These are phyloP conservation scores for Andricus curvator DNA, from an alignment of 2,888 invertebrate genomes.

Conservation along the genomic window DNA sequence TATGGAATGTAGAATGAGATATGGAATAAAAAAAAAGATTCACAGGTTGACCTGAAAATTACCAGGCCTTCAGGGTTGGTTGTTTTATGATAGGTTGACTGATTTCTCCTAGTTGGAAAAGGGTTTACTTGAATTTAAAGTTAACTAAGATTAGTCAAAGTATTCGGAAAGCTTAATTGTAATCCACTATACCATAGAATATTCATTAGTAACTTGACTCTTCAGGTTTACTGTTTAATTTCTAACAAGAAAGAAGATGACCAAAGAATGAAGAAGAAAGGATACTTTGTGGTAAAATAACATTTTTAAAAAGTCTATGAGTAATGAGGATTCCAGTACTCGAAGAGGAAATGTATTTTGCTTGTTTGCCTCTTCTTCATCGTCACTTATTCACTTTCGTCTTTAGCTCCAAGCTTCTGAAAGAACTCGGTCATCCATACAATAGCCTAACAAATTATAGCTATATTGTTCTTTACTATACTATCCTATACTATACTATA, in stretches of 20 bases:
- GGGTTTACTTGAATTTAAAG: no score
- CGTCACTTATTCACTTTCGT: constrained; percentile 22
- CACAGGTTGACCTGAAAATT: no score
- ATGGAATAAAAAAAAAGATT: no score
- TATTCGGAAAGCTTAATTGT: no score
- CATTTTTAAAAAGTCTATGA: not conserved
- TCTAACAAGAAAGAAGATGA: not conserved
- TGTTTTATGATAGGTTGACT: no score
- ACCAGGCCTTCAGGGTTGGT: no score
- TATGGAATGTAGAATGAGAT: no score
- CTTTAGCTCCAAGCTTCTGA: not conserved
- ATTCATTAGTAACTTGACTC: not conserved
- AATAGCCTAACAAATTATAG: not conserved
- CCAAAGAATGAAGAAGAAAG: not conserved
- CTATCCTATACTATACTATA: no score
- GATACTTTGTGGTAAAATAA: not conserved
- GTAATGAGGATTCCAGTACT: not conserved
- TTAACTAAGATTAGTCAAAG: no score
- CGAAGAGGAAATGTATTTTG: not conserved
- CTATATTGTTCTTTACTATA: not conserved
- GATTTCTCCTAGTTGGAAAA: no score
- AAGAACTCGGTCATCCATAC: constrained; percentile 23
- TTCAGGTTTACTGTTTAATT: not conserved
- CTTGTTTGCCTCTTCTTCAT: constrained; percentile 17
- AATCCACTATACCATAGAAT: not conserved